phyloP scores from a whole-genome alignment of 1,140 invertebrate genomes.

The Drepana arcuata region DNA sequence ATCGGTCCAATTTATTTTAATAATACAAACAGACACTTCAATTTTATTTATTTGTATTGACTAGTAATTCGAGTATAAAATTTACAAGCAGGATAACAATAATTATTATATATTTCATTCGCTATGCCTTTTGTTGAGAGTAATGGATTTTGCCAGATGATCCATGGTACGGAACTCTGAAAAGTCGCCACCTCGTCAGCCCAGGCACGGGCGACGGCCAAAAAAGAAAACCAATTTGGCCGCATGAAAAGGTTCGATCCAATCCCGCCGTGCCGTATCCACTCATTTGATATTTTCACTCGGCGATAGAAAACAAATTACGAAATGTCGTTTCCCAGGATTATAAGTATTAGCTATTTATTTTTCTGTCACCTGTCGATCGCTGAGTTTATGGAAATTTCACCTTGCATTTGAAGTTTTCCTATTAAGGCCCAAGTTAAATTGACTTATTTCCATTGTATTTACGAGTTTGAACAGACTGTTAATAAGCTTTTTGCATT shows the following conservation, averaged over 20 bases:
- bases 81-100: no score
- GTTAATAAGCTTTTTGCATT: no score
- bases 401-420: slow-evolving; percentile 53
- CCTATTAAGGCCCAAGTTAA: slow-evolving; percentile 47
- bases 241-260: slow-evolving; percentile 66
- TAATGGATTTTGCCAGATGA: no score
- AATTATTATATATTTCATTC: no score
- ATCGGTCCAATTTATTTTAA: no score
- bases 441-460: no score
- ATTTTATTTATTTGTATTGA: no score
- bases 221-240: slow-evolving; percentile 68
- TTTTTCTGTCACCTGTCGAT: slow-evolving; percentile 65
- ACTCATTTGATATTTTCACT: slow-evolving; percentile 69
- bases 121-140: no score
- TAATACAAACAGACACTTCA: no score
- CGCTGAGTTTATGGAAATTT: slow-evolving; percentile 53
- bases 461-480: no score
- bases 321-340: slow-evolving; percentile 54
- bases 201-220: slow-evolving; percentile 40
- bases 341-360: slow-evolving; percentile 59
- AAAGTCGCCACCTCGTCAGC: slow-evolving; percentile 53
- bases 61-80: no score
- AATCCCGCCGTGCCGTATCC: slow-evolving; percentile 52
- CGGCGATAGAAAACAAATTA: slow-evolving; percentile 63
- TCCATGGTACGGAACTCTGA: slow-evolving; percentile 22